Conservation (phyloP, 35 echinoderm and acorn worm species). For the Strongylocentrotus purpuratus region DNA sequence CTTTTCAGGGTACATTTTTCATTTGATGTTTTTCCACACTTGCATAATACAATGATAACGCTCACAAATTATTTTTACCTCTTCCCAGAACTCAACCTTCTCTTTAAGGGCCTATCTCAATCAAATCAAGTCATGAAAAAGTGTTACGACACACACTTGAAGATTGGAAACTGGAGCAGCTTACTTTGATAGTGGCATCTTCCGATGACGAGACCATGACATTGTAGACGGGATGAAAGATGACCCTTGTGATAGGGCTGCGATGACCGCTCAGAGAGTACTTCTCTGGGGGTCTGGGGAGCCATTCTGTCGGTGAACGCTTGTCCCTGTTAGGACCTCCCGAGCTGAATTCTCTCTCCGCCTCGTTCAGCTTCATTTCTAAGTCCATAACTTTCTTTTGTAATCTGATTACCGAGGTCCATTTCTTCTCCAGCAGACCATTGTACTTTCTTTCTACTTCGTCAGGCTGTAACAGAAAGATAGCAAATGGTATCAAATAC, state of each 20-base stretch:
- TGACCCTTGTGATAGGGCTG: slow-evolving; percentile 85
- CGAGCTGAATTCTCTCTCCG: slow-evolving; percentile 78
- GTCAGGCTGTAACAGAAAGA: slow-evolving; percentile 72
- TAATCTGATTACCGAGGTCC: slow-evolving; percentile 97
- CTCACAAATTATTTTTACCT: too few species aligned
- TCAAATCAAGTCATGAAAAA: too few species aligned
- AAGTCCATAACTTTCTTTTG: slow-evolving; percentile 99
- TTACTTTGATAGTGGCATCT: slow-evolving; percentile 97
- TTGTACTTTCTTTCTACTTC: slow-evolving; percentile 96
- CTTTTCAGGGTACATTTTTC: too few species aligned
- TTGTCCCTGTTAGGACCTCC: slow-evolving; percentile 81
- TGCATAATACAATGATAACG: too few species aligned
- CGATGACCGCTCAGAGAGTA: slow-evolving; percentile 93
- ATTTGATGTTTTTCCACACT: too few species aligned
- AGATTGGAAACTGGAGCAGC: neutral
- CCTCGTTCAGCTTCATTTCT: slow-evolving; percentile 97
- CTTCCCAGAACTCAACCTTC: too few species aligned
- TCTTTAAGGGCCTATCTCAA: too few species aligned
- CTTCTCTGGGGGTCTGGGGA: slow-evolving; percentile 90
- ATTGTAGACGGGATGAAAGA: slow-evolving; percentile 96
- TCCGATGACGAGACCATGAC: slow-evolving; percentile 95
- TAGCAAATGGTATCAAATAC: neutral
- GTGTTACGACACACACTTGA: too few species aligned
- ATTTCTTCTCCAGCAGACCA: slow-evolving; percentile 98
- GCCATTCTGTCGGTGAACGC: slow-evolving; percentile 93